Evolutionary conservation across 2,113 vertebrate species (phyloP).

Genomic region (Atractosteus spatula): DNA sequence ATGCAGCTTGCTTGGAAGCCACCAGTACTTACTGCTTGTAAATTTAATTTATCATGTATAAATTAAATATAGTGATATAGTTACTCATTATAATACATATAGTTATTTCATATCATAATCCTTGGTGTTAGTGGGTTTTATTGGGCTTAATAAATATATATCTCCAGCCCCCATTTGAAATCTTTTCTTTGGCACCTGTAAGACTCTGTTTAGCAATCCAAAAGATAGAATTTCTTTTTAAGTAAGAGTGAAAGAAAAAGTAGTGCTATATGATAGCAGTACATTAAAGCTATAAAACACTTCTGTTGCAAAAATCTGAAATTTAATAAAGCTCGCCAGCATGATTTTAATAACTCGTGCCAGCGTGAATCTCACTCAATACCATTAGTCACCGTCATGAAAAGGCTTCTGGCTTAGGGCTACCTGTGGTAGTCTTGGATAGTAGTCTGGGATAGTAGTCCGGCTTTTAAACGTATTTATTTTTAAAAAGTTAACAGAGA

Average conservation of each 20-base stretch:
- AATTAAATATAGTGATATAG: no score
- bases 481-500: not conserved
- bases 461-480: not conserved
- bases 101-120: no score
- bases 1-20: no score
- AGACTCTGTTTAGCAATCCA: no score
- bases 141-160: no score
- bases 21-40: no score
- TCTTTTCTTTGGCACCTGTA: no score
- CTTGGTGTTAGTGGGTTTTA: no score
- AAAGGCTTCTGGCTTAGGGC: conserved; percentile 1
- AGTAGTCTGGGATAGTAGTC: not conserved
- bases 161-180: no score
- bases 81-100: no score
- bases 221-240: no score
- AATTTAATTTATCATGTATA: no score
- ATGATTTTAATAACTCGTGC: conserved; percentile 19
- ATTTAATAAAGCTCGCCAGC: conserved; percentile 43
- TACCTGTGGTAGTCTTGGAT: not conserved
- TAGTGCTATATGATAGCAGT: conserved; percentile 17
- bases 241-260: not conserved
- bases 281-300: conserved; percentile 28
- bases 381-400: conserved; percentile 1
- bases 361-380: not conserved
- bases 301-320: conserved; percentile 33